Evolutionary conservation across 2,888 invertebrate species (phyloP), one percentile per base, ranked within the genome.

Genomic region (Hyposoter dolosus): DNA sequence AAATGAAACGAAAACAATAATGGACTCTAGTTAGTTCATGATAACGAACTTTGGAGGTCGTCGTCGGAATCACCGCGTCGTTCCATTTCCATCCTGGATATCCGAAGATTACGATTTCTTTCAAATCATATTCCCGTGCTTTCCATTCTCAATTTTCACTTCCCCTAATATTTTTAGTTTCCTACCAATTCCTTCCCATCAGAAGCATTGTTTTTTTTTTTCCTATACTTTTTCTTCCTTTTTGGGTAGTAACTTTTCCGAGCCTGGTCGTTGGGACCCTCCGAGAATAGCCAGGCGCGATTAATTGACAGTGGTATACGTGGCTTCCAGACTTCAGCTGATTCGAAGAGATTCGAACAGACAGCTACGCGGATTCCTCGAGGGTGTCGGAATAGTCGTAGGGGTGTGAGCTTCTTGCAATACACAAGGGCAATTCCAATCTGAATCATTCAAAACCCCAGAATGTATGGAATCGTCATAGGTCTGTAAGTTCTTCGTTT

Each of bases 221-320:
- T 28, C 28, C 28, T 28, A 28, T 3, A 28, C n/a, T n/a, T 28
- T 28, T 63, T 87, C 79, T 79, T 68, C 77, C 60, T 88, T 82
- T 87, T 82, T 87, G 86, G 87, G 87, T 90, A 88, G 87, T 88
- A 32, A 56, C 76, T 84, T 68, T 56, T 60, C 74, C 17, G 28
- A 19, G 43, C 17, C 45, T 80, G 66, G 45, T 76, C 47, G 23
- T 43, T 23, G 66, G 23, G 81, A 76, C 86, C 84, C 84, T 80
- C 76, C 89, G 88, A 92, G 91, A 93, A 93, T 93, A 92, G 91
- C 92, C 89, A 89, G 92, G 88, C 90, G 89, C 91, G 93, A 93
- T 93, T 93, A 93, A 93, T 93, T 92, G 93, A 92, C 91, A 90
- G n/a, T 32, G 89, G 89, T 89, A 90, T 76, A 77, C 65, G 79